Conservation (phyloP, 2,797 vertebrate species). For the Fistularia tabacaria region DNA sequence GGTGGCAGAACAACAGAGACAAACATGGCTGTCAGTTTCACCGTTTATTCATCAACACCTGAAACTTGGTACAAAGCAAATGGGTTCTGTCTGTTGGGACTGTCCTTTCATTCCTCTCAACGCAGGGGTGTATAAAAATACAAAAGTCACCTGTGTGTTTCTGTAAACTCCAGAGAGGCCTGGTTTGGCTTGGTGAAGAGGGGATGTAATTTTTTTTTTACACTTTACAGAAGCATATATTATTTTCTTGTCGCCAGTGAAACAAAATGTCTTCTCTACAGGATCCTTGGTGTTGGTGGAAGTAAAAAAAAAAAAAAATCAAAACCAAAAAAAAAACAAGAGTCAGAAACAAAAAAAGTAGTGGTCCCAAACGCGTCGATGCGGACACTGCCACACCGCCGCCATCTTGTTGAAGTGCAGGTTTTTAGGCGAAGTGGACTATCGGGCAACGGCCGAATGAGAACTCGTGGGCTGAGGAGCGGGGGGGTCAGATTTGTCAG, state of each 20-base stretch:
- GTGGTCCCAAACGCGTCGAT: constrained; percentile 73
- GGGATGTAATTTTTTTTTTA: constrained; percentile 65
- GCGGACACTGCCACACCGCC: constrained; percentile 46
- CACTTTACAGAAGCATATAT: constrained; percentile 84
- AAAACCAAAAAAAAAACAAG: constrained; percentile 33
- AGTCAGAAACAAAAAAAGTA: constrained; percentile 66
- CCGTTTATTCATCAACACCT: constrained; percentile 86
- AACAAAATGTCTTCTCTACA: constrained; percentile 83
- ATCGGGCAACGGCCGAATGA: constrained; percentile 73
- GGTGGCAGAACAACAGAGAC: constrained; percentile 74
- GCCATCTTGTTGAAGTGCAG: constrained; percentile 81
- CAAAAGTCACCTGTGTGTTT: constrained; percentile 73
- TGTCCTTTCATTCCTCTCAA: constrained; percentile 78
- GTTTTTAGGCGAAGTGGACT: constrained; percentile 88
- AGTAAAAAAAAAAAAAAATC: constrained; percentile 55
- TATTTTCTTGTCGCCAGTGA: constrained; percentile 87
- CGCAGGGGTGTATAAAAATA: constrained; percentile 76
- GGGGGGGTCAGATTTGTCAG: constrained; percentile 69
- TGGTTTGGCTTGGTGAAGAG: constrained; percentile 58
- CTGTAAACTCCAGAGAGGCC: constrained; percentile 74
- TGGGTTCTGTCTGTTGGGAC: constrained; percentile 77
- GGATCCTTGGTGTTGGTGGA: constrained; percentile 80
- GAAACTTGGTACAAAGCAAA: constrained; percentile 80
- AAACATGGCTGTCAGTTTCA: constrained; percentile 83
- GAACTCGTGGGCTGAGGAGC: constrained; percentile 59